Conservation (phyloP, 2,888 invertebrate genomes). For the Leucophenga montana region DNA sequence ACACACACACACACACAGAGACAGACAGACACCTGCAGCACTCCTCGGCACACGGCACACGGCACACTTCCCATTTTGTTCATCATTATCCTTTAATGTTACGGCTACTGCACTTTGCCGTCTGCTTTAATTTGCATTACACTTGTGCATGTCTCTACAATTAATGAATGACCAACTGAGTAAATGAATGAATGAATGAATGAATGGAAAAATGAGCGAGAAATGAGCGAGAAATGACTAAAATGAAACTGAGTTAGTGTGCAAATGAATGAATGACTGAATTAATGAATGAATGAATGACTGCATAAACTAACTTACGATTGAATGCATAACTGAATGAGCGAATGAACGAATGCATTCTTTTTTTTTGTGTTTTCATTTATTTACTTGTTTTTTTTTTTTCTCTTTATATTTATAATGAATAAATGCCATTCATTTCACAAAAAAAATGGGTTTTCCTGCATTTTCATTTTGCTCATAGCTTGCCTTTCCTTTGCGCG, state of each 20-base stretch:
- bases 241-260: not conserved
- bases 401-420: slow-evolving; percentile 57
- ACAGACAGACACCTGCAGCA: not conserved
- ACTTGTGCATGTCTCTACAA: slow-evolving; percentile 61
- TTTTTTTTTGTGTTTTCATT: not conserved
- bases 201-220: not conserved
- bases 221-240: not conserved
- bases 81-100: slow-evolving; percentile 12
- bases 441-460: not conserved
- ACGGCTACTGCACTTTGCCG: slow-evolving; percentile 56
- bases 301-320: not conserved
- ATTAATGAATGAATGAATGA: slow-evolving; percentile 10
- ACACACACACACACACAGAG: not conserved
- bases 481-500: not conserved
- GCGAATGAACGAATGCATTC: slow-evolving; percentile 4
- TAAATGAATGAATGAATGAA: slow-evolving; percentile 8
- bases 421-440: slow-evolving; percentile 54
- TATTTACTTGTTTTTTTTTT: slow-evolving; percentile 60
- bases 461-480: too few relatives aligned
- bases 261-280: slow-evolving; percentile 2
- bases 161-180: slow-evolving; percentile 13
- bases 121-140: slow-evolving; percentile 67
- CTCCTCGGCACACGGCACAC: not conserved
- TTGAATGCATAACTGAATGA: slow-evolving; percentile 7
- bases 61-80: not conserved